These are phyloP conservation scores for Perca fluviatilis DNA, from an alignment of 2,113 vertebrate species.

Conservation along the genomic window DNA sequence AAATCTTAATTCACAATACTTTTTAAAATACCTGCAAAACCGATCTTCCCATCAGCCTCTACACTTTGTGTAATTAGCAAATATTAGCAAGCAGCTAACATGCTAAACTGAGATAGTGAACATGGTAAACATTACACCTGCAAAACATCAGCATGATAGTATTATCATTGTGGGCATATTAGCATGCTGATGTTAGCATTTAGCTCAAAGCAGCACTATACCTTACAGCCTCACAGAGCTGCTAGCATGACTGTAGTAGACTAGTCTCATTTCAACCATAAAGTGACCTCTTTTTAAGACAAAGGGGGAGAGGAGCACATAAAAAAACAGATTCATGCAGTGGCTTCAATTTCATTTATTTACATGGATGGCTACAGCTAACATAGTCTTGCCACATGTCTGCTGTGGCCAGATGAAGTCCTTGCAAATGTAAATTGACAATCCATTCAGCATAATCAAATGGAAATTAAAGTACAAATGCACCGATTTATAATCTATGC, in stretches of 20 bases:
- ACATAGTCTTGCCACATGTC: constrained; percentile 41
- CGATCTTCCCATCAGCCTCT: too few relatives aligned
- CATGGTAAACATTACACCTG: background rate
- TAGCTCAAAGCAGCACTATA: background rate
- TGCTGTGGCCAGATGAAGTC: constrained; percentile 68
- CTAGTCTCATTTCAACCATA: background rate
- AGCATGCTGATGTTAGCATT: background rate
- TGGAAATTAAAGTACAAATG: constrained; percentile 84
- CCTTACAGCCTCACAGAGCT: background rate
- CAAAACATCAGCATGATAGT: background rate
- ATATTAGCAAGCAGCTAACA: background rate
- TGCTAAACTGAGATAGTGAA: background rate
- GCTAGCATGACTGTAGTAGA: background rate
- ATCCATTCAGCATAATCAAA: constrained; percentile 83
- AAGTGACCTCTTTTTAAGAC: background rate
- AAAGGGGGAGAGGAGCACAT: background rate
- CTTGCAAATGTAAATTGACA: constrained; percentile 85
- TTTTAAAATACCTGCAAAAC: too few relatives aligned
- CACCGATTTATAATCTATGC: constrained; percentile 82
- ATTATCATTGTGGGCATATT: background rate
- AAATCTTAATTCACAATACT: too few relatives aligned
- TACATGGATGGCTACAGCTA: constrained; percentile 27
- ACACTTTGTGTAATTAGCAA: background rate
- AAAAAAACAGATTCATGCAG: constrained; percentile 15
- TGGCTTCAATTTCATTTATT: constrained; percentile 19